Base-by-base conservation (phyloP, 2,113 vertebrate genomes). In the Triplophysa siluroides region DNA sequence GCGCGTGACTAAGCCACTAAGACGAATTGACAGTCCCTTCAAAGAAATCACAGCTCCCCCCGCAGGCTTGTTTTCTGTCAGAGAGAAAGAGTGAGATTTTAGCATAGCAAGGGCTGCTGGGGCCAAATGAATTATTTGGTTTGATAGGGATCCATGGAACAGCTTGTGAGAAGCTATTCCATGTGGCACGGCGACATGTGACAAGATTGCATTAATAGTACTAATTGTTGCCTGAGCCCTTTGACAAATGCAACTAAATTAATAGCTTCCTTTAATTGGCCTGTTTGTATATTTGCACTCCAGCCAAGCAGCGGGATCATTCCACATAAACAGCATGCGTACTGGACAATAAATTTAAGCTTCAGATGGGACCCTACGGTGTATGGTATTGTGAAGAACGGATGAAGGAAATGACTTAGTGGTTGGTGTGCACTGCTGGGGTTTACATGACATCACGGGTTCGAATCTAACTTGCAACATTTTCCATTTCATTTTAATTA, bases 181-280 rank as follows among this genome's bases (percentile, higher is more conserved):
- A 77, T 72, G 60, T 68, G 38, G 63, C 47, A 60, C n/a, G 58
- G 52, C 43, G 72, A 58, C 75, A 80, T 54, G 63, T 80, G 83
- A 85, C 79, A 77, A 85, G 73, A 85, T 60, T 54, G 78, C 76
- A 74, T 83, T 82, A 83, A 87, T 87, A 82, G 54, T 33, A 58
- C 60, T 50, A 77, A 82, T 78, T 70, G 74, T 83, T 68, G 74
- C 69, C 61, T 47, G 64, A 80, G 66, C 76, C 29, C 66, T 62
- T 67, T 82, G 82, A 82, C 83, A 82, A 83, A 81, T 78, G 76
- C 68, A 60, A 62, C 72, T 78, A 76, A 85, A 82, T 86, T 74
- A 82, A 80, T 84, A 67, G 74, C 77, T 54, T 61, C 41, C 43
- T 52, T 69, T 87, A 78, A 87, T 83, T 68, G 72, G 78, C 29